A percentile compares a stretch with the other conserved stretches of the same genome.
Evolutionary conservation across 35 echinoderm and acorn worm species (phyloP).

Genomic region (Lytechinus pictus): DNA sequence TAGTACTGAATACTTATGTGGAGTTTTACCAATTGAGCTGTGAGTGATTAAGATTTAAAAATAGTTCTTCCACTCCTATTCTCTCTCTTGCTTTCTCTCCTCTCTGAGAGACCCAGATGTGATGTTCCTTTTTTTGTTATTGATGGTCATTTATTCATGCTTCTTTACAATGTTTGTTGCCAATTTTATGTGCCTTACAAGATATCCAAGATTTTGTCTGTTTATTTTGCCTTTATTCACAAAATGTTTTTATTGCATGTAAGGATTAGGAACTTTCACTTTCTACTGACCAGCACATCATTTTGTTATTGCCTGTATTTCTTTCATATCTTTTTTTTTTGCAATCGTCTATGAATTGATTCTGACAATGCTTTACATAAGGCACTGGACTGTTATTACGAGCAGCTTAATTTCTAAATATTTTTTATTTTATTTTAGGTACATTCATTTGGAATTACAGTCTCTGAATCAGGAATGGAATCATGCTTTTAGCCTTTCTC

Average conservation of each 20-base stretch:
- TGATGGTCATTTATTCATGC: background rate
- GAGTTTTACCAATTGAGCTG: background rate
- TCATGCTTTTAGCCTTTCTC: background rate
- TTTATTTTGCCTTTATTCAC: background rate
- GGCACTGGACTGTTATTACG: background rate
- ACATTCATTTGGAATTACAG: no score
- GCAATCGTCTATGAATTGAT: background rate
- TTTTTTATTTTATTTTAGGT: no score
- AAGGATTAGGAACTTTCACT: background rate
- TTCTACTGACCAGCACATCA: background rate
- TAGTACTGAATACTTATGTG: background rate
- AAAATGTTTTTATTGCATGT: background rate
- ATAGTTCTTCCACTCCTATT: no score
- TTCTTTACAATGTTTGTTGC: background rate
- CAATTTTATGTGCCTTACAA: background rate
- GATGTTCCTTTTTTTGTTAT: background rate
- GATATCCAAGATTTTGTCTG: background rate
- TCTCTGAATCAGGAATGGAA: background rate
- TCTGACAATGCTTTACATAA: background rate
- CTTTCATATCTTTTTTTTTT: background rate
- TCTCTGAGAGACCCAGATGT: no score
- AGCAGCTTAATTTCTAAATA: background rate
- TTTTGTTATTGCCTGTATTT: background rate
- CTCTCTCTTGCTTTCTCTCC: no score
- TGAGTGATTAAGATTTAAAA: background rate